Base-by-base conservation (phyloP, 37 sponge, comb jelly and placozoan species). In the Halichondria panicea region DNA sequence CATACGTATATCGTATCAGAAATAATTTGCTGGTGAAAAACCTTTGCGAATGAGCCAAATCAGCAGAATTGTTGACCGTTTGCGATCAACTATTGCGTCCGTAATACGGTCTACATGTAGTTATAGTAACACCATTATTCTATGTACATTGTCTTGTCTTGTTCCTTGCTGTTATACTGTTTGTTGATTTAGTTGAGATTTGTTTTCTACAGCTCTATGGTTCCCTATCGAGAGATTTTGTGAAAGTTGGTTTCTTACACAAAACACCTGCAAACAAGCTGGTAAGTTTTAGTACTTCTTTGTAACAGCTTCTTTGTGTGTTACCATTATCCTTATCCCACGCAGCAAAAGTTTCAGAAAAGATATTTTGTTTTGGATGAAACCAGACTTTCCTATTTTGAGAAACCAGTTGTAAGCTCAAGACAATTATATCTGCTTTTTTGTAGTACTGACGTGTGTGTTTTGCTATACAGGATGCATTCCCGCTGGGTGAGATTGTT, bases 401-500 rank as follows among this genome's bases (percentile, higher is more conserved):
- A 82, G 35, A 79, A 83, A 44, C 92, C 92, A 22, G 71, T 65
- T 41, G 92, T 87, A 60, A 87, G 92, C 53, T 2, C 40, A 4
- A 28, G 0, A 30, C 19, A 50, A 18, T 50, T 50, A 59, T 12
- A 25, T 13, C 28, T 59, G 7, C 22, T 59, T 59, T 8, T 25
- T 59, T 59, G 22, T 35, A 35, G 40, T 35, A 35, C 18, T 41
- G 40, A 8, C n/a, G 22, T 56, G 41, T 55, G 1, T 19, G 0
- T 21, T 22, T 31, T 9, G 4, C 30, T 74, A 25, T 50, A 22
- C 40, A 87, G 92, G 88, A 82, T 75, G 79, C 92, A 11, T 85
- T 81, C 68, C 92, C 92, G 7, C 84, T 91, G 46, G 92, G 92
- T 2, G 92, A 91, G 38, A 91, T 91, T 37, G 27, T 90, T 1